Evolutionary conservation across 2,113 vertebrate species (phyloP).

Genomic region (Brienomyrus brachyistius): DNA sequence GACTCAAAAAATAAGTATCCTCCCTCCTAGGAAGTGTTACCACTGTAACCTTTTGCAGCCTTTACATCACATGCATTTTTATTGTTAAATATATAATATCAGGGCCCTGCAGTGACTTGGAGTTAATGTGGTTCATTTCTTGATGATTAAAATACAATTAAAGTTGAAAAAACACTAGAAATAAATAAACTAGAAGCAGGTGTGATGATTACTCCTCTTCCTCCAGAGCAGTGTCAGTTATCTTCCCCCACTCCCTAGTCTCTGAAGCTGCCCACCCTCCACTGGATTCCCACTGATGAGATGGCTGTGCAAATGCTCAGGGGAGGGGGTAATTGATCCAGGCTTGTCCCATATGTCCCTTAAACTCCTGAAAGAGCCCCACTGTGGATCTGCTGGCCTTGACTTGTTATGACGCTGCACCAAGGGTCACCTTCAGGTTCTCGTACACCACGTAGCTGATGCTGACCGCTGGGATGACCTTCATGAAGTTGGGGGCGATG

Average conservation of each 20-base stretch:
- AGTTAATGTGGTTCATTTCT: not conserved
- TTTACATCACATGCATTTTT: not conserved
- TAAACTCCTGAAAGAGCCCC: not conserved
- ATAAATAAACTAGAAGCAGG: not conserved
- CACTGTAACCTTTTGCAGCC: not conserved
- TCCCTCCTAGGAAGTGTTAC: not conserved
- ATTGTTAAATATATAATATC: not conserved
- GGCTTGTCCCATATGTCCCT: slow-evolving; percentile 24
- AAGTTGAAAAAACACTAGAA: not conserved
- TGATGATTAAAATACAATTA: not conserved
- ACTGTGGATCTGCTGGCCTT: not conserved
- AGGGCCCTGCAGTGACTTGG: not conserved
- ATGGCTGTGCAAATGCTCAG: slow-evolving; percentile 46
- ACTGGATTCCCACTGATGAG: slow-evolving; percentile 93
- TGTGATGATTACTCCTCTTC: slow-evolving; percentile 14
- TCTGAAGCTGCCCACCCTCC: slow-evolving; percentile 24
- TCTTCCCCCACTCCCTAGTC: slow-evolving; percentile 26
- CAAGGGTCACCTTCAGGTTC: slow-evolving; percentile 84
- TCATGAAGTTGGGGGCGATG: slow-evolving; percentile 92
- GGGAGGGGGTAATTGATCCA: slow-evolving; percentile 36
- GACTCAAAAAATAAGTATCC: not conserved
- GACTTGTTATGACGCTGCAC: slow-evolving; percentile 79
- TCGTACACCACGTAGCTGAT: slow-evolving; percentile 98
- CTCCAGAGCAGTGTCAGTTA: not conserved
- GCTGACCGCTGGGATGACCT: slow-evolving; percentile 95